Evolutionary conservation across 2,113 vertebrate species (phyloP).

Genomic region (Callorhinus ursinus): DNA sequence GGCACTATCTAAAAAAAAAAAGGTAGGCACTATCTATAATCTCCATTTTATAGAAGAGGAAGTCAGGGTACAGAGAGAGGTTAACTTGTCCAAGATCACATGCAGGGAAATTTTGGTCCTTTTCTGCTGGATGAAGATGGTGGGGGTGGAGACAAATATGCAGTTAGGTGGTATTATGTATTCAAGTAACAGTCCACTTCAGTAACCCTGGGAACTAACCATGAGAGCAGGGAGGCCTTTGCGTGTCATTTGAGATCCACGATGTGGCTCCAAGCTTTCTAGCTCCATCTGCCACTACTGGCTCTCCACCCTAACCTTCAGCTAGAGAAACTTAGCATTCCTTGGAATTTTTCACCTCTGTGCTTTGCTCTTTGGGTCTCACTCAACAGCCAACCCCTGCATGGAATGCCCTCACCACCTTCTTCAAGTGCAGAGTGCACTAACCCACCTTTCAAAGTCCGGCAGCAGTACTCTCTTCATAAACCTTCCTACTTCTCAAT

Average conservation of each 20-base stretch:
- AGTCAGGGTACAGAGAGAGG: background rate
- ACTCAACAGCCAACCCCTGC: background rate
- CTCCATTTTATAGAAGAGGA: background rate
- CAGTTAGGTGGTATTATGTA: background rate
- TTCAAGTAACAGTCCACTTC: background rate
- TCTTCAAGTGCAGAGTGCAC: background rate
- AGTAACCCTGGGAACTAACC: background rate
- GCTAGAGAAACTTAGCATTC: background rate
- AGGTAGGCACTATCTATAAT: background rate
- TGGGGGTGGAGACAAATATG: background rate
- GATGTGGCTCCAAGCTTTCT: background rate
- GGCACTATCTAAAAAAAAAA: background rate
- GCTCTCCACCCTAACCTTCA: background rate
- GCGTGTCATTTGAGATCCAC: background rate
- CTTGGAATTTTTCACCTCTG: background rate
- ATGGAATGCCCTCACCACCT: background rate
- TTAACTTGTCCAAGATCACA: background rate
- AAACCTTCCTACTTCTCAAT: background rate
- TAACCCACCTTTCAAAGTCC: background rate
- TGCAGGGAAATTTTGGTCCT: background rate
- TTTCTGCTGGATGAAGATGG: background rate
- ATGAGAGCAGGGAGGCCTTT: background rate
- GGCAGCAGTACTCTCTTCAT: background rate
- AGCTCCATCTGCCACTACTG: background rate
- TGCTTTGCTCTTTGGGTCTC: background rate